Evolutionary conservation across 2,888 invertebrate species (phyloP).

Genomic region (Cataglyphis altisquamis): DNA sequence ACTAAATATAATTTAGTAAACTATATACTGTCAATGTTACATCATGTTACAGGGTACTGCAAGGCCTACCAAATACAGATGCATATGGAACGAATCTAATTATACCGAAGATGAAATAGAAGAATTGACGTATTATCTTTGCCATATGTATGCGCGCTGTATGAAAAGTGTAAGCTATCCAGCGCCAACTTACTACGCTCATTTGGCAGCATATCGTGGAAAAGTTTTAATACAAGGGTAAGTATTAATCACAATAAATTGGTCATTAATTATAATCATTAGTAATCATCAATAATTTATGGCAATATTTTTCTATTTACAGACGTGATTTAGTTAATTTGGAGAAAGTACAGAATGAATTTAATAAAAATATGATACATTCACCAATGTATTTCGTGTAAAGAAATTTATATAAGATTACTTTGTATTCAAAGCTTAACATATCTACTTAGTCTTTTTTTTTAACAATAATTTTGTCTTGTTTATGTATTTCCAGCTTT

Average conservation of each 20-base stretch:
- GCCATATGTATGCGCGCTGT: constrained; percentile 95
- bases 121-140: constrained; percentile 92
- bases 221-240: constrained; percentile 87
- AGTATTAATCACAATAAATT: constrained; percentile 75
- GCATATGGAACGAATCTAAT: constrained; percentile 92
- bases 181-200: constrained; percentile 95
- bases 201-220: constrained; percentile 93
- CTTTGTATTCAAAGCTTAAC: neutral
- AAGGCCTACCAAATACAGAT: constrained; percentile 94
- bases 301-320: neutral
- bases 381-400: neutral
- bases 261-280: neutral
- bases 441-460: neutral
- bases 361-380: too few species aligned
- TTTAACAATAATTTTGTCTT: neutral
- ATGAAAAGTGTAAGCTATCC: constrained; percentile 94
- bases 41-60: constrained; percentile 91
- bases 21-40: neutral
- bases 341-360: too few species aligned
- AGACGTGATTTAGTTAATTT: too few species aligned
- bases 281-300: neutral
- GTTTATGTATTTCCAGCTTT: neutral
- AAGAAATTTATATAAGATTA: neutral
- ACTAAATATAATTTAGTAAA: neutral
- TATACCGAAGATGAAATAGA: constrained; percentile 92